phyloP scores from a whole-genome alignment of 2,113 vertebrate genomes.

The Cepphus grylle region DNA sequence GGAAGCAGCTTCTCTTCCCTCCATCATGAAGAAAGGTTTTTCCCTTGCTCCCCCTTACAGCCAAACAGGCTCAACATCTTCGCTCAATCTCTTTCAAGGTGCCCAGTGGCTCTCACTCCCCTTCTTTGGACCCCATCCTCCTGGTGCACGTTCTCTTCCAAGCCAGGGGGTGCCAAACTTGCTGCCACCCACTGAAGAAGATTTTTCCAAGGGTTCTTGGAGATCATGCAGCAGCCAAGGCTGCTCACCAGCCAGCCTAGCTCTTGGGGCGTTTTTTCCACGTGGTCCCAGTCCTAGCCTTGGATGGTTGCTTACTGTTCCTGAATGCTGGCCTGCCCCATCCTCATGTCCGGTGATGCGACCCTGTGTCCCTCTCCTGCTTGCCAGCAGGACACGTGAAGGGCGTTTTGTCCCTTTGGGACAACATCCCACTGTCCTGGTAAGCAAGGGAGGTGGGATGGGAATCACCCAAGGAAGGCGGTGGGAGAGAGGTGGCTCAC shows the following conservation, averaged over 20 bases:
- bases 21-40: not conserved
- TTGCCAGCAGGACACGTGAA: not conserved
- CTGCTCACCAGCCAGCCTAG: not conserved
- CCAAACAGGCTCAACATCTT: not conserved
- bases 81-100: too few relatives aligned
- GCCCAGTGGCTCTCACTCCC: too few relatives aligned
- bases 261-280: not conserved
- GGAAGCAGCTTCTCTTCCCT: not conserved
- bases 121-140: not conserved
- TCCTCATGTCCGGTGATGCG: rapidly evolving
- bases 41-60: not conserved
- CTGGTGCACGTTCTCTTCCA: not conserved
- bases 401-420: not conserved
- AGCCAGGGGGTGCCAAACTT: not conserved
- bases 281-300: not conserved
- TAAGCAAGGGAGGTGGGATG: too few relatives aligned
- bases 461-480: not conserved
- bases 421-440: too few relatives aligned
- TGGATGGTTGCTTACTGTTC: not conserved
- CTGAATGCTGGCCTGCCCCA: not conserved
- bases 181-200: not conserved
- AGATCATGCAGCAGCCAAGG: not conserved
- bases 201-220: not conserved
- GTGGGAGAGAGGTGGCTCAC: too few relatives aligned
- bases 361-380: not conserved